Conservation (phyloP, 1,140 invertebrate genomes). For the Zeugodacus cucurbitae region DNA sequence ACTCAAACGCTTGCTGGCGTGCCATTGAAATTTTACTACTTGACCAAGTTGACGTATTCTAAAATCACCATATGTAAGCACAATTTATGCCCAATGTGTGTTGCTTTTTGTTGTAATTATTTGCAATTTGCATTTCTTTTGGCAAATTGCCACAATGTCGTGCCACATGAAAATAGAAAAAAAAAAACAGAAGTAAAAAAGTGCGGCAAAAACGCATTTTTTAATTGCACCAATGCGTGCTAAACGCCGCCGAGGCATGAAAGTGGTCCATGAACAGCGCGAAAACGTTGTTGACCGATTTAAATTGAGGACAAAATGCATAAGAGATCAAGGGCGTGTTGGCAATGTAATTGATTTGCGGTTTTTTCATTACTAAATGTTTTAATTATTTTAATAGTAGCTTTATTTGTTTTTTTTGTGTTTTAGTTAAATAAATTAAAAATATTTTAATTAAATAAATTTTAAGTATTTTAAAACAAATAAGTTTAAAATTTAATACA, state of each 20-base stretch:
- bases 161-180: neutral
- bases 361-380: no score
- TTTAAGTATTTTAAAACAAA: no score
- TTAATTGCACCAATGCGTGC: neutral
- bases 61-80: neutral
- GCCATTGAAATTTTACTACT: neutral
- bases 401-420: no score
- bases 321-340: neutral
- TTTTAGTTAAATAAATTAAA: no score
- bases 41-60: neutral
- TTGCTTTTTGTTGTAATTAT: neutral
- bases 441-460: no score
- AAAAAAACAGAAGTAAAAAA: neutral
- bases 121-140: neutral
- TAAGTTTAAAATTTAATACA: no score
- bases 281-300: neutral
- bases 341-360: no score
- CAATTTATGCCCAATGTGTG: neutral
- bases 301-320: neutral
- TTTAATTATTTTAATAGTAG: no score
- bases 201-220: neutral
- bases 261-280: neutral
- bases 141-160: neutral
- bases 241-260: neutral
- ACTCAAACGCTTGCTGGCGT: neutral